These are phyloP conservation scores for Myotis pilosus DNA, from an alignment of 2,797 vertebrate species.

Conservation along the genomic window DNA sequence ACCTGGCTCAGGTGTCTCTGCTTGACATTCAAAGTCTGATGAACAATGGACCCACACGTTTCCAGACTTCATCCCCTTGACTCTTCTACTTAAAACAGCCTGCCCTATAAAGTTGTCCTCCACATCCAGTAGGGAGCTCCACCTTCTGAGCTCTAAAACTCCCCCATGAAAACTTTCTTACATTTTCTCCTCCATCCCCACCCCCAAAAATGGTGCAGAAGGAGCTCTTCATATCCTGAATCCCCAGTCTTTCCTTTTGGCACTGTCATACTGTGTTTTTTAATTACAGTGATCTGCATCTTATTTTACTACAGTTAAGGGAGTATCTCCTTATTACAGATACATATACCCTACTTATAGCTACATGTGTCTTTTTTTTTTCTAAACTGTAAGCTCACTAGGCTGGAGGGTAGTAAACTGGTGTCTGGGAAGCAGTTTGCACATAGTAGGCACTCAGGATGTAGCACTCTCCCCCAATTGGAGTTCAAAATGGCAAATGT, in stretches of 20 bases:
- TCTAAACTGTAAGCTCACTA: background rate
- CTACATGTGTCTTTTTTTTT: background rate
- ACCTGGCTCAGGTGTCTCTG: background rate
- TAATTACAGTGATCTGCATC: background rate
- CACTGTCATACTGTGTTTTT: background rate
- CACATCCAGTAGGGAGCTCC: background rate
- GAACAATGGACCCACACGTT: background rate
- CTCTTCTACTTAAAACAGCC: background rate
- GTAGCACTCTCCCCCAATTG: background rate
- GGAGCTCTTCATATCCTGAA: background rate
- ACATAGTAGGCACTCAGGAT: background rate
- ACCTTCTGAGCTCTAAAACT: background rate
- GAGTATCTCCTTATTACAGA: background rate
- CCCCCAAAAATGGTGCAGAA: background rate
- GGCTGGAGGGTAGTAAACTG: background rate
- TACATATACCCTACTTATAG: background rate
- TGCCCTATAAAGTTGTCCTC: background rate
- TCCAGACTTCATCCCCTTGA: background rate
- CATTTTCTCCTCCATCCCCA: background rate
- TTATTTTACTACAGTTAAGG: background rate
- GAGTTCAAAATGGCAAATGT: background rate
- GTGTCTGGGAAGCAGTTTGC: background rate
- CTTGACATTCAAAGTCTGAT: background rate
- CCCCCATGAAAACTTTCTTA: background rate
- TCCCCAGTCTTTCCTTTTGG: background rate